Conservation (phyloP, 2,113 vertebrate species). For the Corvus hawaiiensis region DNA sequence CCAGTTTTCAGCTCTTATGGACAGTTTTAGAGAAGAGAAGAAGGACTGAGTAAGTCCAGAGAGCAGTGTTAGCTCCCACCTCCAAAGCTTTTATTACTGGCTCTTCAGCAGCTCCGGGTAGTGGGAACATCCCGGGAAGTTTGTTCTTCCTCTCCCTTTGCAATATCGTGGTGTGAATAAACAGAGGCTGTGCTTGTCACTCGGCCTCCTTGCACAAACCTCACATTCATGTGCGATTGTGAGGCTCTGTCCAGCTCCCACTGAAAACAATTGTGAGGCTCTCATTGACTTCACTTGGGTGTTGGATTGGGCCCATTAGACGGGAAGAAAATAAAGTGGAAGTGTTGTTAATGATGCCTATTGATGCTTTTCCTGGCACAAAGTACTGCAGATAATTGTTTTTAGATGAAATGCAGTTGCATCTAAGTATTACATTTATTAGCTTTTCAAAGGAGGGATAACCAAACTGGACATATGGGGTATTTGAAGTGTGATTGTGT, state of each 20-base stretch:
- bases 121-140: neutral
- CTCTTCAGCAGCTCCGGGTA: neutral
- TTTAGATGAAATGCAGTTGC: slow-evolving; percentile 44
- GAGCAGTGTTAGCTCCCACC: neutral
- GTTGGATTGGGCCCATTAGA: slow-evolving; percentile 9
- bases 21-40: neutral
- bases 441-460: slow-evolving; percentile 58
- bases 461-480: slow-evolving; percentile 69
- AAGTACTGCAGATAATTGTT: slow-evolving; percentile 36
- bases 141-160: slow-evolving; percentile 13
- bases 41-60: neutral
- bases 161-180: neutral
- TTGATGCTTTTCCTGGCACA: slow-evolving; percentile 31
- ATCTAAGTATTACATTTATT: slow-evolving; percentile 51
- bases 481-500: slow-evolving; percentile 69
- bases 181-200: neutral
- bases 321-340: slow-evolving; percentile 16
- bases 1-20: neutral
- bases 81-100: neutral
- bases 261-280: neutral
- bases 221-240: neutral
- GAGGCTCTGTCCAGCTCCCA: neutral
- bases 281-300: neutral
- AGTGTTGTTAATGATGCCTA: slow-evolving; percentile 1
- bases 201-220: neutral